A percentile compares a stretch with the other conserved stretches of the same genome.
Evolutionary conservation across 2,888 invertebrate species (phyloP).

Genomic region (Limnephilus lunatus): DNA sequence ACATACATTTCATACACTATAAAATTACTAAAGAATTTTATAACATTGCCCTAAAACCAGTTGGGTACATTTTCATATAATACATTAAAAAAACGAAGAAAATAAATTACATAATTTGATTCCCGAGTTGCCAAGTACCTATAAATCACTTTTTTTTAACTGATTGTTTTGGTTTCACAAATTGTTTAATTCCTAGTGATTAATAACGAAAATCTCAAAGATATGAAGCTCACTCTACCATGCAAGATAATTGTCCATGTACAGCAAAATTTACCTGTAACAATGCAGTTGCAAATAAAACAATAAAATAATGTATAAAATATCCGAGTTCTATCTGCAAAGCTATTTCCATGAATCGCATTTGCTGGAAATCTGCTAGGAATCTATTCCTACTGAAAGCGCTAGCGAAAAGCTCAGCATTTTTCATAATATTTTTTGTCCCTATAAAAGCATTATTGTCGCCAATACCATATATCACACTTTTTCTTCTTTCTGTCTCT

Average conservation of each 20-base stretch:
- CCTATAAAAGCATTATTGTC: conserved; percentile 24
- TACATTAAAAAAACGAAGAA: too few species aligned
- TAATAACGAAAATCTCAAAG: too few species aligned
- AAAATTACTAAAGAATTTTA: too few species aligned
- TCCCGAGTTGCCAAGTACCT: too few species aligned
- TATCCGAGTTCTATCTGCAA: not conserved
- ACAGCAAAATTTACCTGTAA: not conserved
- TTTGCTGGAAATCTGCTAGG: not conserved
- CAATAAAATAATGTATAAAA: not conserved
- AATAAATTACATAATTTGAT: too few species aligned
- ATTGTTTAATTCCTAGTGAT: too few species aligned
- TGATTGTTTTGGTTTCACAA: too few species aligned
- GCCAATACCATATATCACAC: conserved; percentile 24
- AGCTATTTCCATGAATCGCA: not conserved
- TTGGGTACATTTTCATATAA: too few species aligned
- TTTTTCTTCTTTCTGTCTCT: conserved; percentile 9
- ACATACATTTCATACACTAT: too few species aligned
- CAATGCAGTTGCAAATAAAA: not conserved
- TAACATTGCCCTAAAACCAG: too few species aligned
- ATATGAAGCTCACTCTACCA: too few species aligned
- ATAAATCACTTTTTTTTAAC: too few species aligned
- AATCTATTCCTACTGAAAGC: not conserved
- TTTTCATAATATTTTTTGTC: conserved; percentile 20
- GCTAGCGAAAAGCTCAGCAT: not conserved
- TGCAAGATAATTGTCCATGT: not conserved